A percentile compares a stretch with the other conserved stretches of the same genome.
phyloP scores from a whole-genome alignment of 2,888 invertebrate species.

The Carcina quercana region DNA sequence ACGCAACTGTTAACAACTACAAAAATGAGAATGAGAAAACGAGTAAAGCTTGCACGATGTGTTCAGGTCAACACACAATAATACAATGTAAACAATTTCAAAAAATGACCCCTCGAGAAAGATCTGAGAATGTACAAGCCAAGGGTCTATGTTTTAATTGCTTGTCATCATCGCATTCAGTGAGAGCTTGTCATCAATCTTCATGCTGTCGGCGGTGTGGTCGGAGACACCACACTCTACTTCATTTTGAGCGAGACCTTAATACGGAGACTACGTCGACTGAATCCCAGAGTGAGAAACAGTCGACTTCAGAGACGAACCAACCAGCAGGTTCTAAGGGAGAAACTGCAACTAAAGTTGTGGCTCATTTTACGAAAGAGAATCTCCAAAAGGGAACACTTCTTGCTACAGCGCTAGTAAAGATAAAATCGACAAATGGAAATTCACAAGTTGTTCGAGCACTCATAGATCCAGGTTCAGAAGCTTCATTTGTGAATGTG shows the following conservation, averaged over 20 bases:
- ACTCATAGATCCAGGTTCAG: conserved; percentile 18
- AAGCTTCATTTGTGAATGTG: conserved; percentile 19
- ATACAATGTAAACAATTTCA: conserved; percentile 13
- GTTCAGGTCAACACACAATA: too few species aligned
- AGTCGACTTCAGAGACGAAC: background rate
- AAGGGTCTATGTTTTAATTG: conserved; percentile 14
- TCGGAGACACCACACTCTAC: conserved; percentile 14
- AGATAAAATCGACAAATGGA: conserved; percentile 3
- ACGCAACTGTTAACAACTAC: conserved; percentile 2
- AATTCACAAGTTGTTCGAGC: conserved; percentile 5
- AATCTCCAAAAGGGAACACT: background rate
- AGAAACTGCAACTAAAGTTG: background rate
- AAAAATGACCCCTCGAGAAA: conserved; percentile 7
- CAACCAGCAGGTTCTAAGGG: background rate
- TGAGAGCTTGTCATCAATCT: conserved; percentile 9
- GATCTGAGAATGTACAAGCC: conserved; percentile 10
- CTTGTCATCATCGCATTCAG: conserved; percentile 7
- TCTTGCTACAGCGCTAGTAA: conserved; percentile 7
- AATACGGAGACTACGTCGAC: background rate
- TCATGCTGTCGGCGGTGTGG: conserved; percentile 14
- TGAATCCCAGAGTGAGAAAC: background rate
- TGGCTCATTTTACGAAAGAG: background rate
- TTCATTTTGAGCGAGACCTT: conserved; percentile 11
- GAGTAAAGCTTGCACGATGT: too few species aligned
- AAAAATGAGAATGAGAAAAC: too few species aligned